Evolutionary conservation across 2,888 invertebrate genomes (phyloP).

Genomic region (Parelbella ahira): DNA sequence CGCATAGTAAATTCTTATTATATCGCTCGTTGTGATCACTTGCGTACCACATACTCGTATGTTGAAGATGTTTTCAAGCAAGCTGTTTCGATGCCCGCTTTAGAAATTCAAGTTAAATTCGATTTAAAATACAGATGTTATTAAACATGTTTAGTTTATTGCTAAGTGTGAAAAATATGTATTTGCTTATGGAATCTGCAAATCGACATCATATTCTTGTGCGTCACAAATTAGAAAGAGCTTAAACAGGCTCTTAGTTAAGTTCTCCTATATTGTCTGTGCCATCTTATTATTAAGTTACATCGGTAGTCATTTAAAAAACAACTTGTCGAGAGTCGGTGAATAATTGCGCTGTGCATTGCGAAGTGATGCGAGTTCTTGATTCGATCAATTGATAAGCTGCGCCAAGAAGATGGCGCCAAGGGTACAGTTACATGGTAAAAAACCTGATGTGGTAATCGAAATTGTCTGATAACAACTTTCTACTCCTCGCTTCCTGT

Average conservation of each 20-base stretch:
- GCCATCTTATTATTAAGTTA: background rate
- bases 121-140: too few species aligned
- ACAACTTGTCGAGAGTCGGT: background rate
- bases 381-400: conserved; percentile 14
- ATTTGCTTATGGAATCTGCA: too few species aligned
- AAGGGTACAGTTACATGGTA: conserved; percentile 1
- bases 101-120: too few species aligned
- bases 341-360: conserved; percentile 5
- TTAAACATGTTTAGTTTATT: too few species aligned
- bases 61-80: too few species aligned
- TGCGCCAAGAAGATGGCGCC: conserved; percentile 11
- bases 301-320: background rate
- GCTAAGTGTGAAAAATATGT: too few species aligned
- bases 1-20: conserved; percentile 20
- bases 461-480: conserved; percentile 10
- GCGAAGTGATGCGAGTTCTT: conserved; percentile 6
- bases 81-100: too few species aligned
- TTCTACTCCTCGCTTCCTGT: conserved; percentile 8
- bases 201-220: too few species aligned
- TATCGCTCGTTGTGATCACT: conserved; percentile 15
- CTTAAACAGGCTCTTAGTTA: too few species aligned
- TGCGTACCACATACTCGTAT: too few species aligned
- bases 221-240: too few species aligned
- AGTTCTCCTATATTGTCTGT: too few species aligned
- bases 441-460: conserved; percentile 16